Base-by-base conservation (phyloP, 2,888 invertebrate species). In the Pteria penguin region DNA sequence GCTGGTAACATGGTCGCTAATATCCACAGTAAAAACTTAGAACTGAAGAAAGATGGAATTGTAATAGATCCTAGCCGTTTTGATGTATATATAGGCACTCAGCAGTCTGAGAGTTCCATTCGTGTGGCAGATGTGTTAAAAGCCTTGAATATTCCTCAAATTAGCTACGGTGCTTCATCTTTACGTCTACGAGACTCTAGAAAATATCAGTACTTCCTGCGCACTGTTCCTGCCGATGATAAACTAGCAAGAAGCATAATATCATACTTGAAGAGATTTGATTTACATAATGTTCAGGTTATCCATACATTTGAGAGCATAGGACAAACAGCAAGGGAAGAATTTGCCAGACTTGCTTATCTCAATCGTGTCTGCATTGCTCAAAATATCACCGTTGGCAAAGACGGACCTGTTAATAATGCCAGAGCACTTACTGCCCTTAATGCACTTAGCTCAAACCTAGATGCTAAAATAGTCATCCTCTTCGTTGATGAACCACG, bases 251-350 rank as follows among this genome's bases (percentile, higher is more conserved):
- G 91, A 2, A 91, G 92, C 2, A 86, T 93, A 32, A 87, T 92
- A 24, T 89, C 92, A 29, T 88, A 92, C 55, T 84, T 93, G 74
- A 90, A 91, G 75, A 87, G 90, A 72, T 91, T 92, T 68, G 85
- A 90, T 5, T 89, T 92, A 82, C 87, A 89, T 52, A 92, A 92
- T 78, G 90, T 93, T 4, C 92, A 92, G 76, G 86, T 93, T 1
- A 82, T 89, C 14, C 85, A 80, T 36, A 86, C 90, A 5, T 86
- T 85, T 71, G 86, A 88, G 36, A 85, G 83, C 2, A 82, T 89
- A 24, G 90, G 90, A 1, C 80, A 83, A 22, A 79, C 79, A 52
- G 88, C 87, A 2, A 75, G 83, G n/a, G 74, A 84, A 14, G 89
- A 89, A 68, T 90, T 91, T 70, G 74, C 84, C 52, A 78, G 87